Evolutionary conservation across 2,888 invertebrate species (phyloP), one percentile per base, ranked within the genome.

Genomic region (Himalopsyche kuldschensis): DNA sequence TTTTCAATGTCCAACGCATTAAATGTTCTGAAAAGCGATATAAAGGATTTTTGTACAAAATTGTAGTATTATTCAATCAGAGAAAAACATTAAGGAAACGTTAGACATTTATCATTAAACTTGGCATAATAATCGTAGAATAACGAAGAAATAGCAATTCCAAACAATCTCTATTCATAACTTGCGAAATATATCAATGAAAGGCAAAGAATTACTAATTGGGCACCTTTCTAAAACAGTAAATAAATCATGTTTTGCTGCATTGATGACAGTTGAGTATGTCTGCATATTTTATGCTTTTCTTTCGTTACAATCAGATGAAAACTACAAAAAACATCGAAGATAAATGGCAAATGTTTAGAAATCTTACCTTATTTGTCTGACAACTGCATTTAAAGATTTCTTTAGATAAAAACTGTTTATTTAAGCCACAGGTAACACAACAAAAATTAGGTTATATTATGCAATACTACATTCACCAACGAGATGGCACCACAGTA

Each of bases 401-500:
- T 75, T 82, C 55, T 69, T 75, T 75, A 78, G 31, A 8, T 75
- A 75, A 82, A 76, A 79, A 77, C 47, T 84, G 78, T 82, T 82
- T 84, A 84, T 82, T 80, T 80, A 80, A 55, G 75, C 48, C 75
- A 82, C 78, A 82, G 75, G 80, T 82, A 27, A 82, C 78, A 82
- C 80, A 32, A 80, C 41, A 48, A 78, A 84, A 84, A 82, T 55
- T 82, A 84, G 84, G 84, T 84, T 84, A 84, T 84, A 80, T 84
- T 84, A 84, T 84, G 84, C 84, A 84, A 84, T 84, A 84, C 84
- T 80, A 80, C 55, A 55, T 82, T 78, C 77, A 82, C 82, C 80
- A 84, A 82, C 82, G 77, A 84, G 84, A 84, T 84, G 84, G 84
- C 84, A 84, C 82, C 84, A 84, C 84, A 35, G 77, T 55, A 11